Conservation (phyloP, 2,797 vertebrate genomes). For the Dallia pectoralis region DNA sequence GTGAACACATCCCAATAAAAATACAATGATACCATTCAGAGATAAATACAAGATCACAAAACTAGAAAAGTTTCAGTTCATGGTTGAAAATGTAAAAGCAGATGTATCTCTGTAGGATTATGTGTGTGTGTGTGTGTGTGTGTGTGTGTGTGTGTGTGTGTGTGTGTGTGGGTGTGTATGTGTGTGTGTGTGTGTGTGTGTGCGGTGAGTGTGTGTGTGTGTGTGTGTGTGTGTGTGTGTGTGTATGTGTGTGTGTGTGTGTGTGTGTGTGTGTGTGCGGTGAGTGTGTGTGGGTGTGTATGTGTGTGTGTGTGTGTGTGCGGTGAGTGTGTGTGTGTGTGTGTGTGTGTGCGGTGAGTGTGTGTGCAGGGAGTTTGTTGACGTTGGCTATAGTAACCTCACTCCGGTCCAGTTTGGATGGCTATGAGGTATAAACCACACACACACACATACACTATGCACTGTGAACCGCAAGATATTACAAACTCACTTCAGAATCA, state of each 20-base stretch:
- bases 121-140: not conserved
- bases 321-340: not conserved
- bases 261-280: not conserved
- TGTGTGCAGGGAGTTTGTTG: constrained; percentile 43
- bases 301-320: constrained; percentile 14
- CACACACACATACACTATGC: not conserved
- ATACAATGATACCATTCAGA: no score
- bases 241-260: not conserved
- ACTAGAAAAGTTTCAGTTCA: no score
- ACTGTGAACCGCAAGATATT: not conserved
- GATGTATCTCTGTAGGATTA: constrained; percentile 20
- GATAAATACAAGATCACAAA: no score
- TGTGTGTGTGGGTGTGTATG: not conserved
- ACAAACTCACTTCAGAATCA: no score
- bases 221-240: not conserved
- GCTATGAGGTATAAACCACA: constrained; percentile 45
- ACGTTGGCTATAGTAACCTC: constrained; percentile 46
- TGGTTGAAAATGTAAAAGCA: no score
- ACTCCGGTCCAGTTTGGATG: constrained; percentile 57
- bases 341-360: not conserved
- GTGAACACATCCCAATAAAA: no score
- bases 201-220: not conserved
- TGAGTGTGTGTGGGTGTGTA: constrained; percentile 16
- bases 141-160: no score
- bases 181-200: constrained; percentile 1